phyloP scores from a whole-genome alignment of 1,140 invertebrate species.

The Telenomus remus region DNA sequence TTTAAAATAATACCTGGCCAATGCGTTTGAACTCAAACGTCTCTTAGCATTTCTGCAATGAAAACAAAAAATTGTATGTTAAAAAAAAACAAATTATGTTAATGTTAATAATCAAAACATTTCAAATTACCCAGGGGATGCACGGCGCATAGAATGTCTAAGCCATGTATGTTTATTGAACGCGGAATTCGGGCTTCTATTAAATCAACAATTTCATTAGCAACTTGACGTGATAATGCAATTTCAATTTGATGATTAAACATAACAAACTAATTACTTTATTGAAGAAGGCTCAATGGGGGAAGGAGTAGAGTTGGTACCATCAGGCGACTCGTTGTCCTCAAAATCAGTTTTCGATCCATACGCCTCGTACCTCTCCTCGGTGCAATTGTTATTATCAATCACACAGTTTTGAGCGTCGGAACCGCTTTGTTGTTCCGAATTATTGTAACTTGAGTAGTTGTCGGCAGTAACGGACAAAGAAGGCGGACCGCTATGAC shows the following conservation, averaged over 20 bases:
- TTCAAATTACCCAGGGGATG: constrained; percentile 84
- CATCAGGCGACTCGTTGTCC: constrained; percentile 63
- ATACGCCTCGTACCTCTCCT: constrained; percentile 71
- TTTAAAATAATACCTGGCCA: constrained; percentile 82
- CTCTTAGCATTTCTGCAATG: constrained; percentile 83
- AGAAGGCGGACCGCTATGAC: constrained; percentile 62
- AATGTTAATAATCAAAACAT: too few species aligned
- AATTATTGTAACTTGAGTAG: constrained; percentile 51
- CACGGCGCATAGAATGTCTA: constrained; percentile 83
- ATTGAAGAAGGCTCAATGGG: constrained; percentile 65
- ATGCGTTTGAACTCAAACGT: constrained; percentile 86
- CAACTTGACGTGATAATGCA: too few species aligned
- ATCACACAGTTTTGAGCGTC: constrained; percentile 19
- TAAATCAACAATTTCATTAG: constrained; percentile 12
- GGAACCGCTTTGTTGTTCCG: constrained; percentile 29
- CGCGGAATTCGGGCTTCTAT: constrained; percentile 71
- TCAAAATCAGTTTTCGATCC: constrained; percentile 67
- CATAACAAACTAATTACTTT: too few species aligned
- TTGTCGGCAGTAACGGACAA: constrained; percentile 61
- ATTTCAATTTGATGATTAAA: background rate
- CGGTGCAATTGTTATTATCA: constrained; percentile 55
- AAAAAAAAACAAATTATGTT: constrained; percentile 5
- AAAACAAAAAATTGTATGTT: constrained; percentile 20
- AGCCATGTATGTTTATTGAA: constrained; percentile 85
- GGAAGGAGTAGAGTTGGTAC: constrained; percentile 69